Conservation (phyloP, 2,888 invertebrate genomes). For the Danaus chrysippus region DNA sequence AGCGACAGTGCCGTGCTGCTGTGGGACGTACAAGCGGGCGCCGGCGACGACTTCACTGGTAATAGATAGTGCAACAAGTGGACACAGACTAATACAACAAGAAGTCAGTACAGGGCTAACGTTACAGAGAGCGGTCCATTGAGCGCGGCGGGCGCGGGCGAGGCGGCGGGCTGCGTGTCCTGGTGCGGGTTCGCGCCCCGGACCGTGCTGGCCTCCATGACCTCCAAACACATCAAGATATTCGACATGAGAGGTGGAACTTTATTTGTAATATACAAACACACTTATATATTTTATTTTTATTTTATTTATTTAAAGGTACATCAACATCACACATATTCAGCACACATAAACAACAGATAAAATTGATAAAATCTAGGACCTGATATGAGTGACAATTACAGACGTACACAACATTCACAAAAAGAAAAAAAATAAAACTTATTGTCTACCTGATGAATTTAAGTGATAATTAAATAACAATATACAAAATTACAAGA, state of each 20-base stretch:
- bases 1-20: constrained; percentile 92
- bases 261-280: not conserved
- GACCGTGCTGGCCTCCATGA: constrained; percentile 92
- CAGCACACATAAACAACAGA: too few relatives aligned
- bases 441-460: too few relatives aligned
- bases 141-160: constrained; percentile 89
- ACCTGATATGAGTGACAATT: too few relatives aligned
- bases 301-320: too few relatives aligned
- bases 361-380: too few relatives aligned
- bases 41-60: constrained; percentile 55
- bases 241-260: constrained; percentile 91
- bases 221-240: constrained; percentile 91
- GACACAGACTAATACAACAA: not conserved
- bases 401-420: too few relatives aligned
- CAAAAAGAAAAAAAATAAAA: too few relatives aligned
- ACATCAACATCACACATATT: too few relatives aligned
- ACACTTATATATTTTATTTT: too few relatives aligned
- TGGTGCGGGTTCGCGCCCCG: constrained; percentile 89
- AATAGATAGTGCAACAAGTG: constrained; percentile 8
- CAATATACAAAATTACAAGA: too few relatives aligned
- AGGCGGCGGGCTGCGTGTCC: constrained; percentile 89
- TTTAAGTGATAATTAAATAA: too few relatives aligned
- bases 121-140: constrained; percentile 78
- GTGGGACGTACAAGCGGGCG: constrained; percentile 87
- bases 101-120: not conserved